Evolutionary conservation across 2,113 vertebrate species (phyloP), one percentile per base, ranked within the genome.

Genomic region (Okapia johnstoni): DNA sequence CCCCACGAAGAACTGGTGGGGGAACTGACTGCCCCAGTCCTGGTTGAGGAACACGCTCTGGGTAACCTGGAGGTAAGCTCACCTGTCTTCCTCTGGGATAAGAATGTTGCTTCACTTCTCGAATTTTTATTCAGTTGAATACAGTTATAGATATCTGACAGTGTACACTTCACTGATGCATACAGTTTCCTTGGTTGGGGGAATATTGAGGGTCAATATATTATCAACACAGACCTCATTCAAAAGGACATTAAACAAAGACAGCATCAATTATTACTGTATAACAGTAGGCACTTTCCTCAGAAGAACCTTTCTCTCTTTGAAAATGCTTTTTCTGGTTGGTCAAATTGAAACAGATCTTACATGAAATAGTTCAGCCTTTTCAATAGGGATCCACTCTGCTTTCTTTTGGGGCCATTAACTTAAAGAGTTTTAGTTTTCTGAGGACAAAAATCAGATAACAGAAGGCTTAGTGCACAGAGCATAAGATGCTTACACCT

Each of bases 1-100:
- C 7, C 1, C 25, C 25, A 25, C 0, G 0, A 28, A 8, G 76
- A 79, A 7, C 26, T 33, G 57, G 26, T 33, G 4, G 1, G 3
- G 61, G 61, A 16, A 8, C 61, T 17, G 61, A 63, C 16, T 63
- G 16, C 33, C 61, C 33, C 33, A 63, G 61, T 63, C 33, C 61
- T n/a, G 61, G 6, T 9, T 63, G 33, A 63, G 61, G 33, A 63
- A n/a, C 33, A 63, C 33, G 30, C 2, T 9, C 33, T 9, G 61
- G 61, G 33, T 63, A 9, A 63, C 61, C 33, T 17, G 61, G 15
- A n/a, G 61, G 3, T 33, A n/a, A 63, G 61, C 61, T 17, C 16
- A 63, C 7, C 33, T n/a, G 33, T n/a, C 61, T 63, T 63, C 7
- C 16, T 63, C 61, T 19, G 33, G 61, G 33, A 17, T 63, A 63